Base-by-base conservation (phyloP, 2,113 vertebrate species). In the Dryoscopus gambensis region DNA sequence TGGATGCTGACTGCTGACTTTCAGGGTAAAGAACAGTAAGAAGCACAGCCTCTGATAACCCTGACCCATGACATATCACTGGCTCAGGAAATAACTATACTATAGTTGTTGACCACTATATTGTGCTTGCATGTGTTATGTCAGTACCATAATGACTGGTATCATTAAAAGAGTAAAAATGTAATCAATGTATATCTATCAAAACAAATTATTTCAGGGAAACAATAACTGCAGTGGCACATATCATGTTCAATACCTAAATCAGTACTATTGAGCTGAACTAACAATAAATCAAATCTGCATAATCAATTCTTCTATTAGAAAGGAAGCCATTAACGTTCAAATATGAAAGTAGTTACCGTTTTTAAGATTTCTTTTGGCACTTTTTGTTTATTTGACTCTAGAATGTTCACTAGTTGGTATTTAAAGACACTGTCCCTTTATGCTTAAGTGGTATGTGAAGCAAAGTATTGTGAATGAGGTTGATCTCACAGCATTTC, bases 301-400 rank as follows among this genome's bases (percentile, higher is more conserved):
- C 21, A 79, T 65, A 84, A 69, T 94, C 63, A 44, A 84, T 93
- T 94, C 47, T 52, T 80, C 33, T 68, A 55, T 73, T 76, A 69
- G 75, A 96, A 95, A 93, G 92, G 46, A 95, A 95, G 84, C 44
- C 67, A 44, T 89, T 88, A 87, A 46, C 37, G 80, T 85, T 87
- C 73, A 92, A 80, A 82, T 86, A 59, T 10, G 67, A 64, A 92
- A 94, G 37, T 57, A 49, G 4, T 24, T 67, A 57, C 49, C 33
- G 64, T 90, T 91, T 64, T 33, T 57, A 35, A 7, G 12, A 53
- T 79, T 95, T 87, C 44, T 84, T 93, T 49, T 47, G 35, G 8
- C 30, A 74, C 9, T 56, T 85, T 76, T 17, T 57, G 4, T 81
- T 67, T 74, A 52, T 80, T 91, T 93, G 70, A 40, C 30, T 68